Percentiles rank a stretch among this genome's conserved stretches.
These are phyloP conservation scores for Agriopis aurantiaria DNA, from an alignment of 2,888 invertebrate genomes.

Conservation along the genomic window DNA sequence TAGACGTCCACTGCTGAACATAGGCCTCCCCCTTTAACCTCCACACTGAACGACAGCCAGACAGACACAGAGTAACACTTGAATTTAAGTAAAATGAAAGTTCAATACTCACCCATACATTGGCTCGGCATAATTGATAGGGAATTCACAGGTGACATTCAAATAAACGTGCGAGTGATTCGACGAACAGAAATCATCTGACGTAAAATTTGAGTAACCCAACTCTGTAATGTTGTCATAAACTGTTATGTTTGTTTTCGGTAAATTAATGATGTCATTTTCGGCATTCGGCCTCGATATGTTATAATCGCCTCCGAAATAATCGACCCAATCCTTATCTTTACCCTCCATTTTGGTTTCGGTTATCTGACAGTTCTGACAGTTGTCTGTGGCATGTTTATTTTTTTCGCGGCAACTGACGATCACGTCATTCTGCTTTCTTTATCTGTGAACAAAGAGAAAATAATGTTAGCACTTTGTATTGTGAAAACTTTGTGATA, in stretches of 20 bases:
- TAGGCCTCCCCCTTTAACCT: too few relatives aligned
- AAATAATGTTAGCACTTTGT: conserved; percentile 19
- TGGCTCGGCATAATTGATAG: conserved; percentile 88
- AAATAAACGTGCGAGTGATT: conserved; percentile 81
- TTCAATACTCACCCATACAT: conserved; percentile 87
- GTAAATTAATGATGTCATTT: conserved; percentile 42
- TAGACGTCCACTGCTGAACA: too few relatives aligned
- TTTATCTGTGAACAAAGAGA: conserved; percentile 44
- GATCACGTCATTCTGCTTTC: conserved; percentile 39
- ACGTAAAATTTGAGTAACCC: conserved; percentile 71
- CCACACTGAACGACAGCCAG: too few relatives aligned
- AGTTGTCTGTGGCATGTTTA: conserved; percentile 47
- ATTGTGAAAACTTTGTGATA: conserved; percentile 11
- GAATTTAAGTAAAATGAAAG: not conserved
- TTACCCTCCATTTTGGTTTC: conserved; percentile 66
- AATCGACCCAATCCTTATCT: conserved; percentile 70
- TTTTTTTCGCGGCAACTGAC: conserved; percentile 29
- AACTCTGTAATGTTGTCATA: conserved; percentile 63
- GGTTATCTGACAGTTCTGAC: conserved; percentile 62
- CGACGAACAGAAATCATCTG: conserved; percentile 75
- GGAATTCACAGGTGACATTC: conserved; percentile 89
- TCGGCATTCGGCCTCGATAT: conserved; percentile 46
- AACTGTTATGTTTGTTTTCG: conserved; percentile 60
- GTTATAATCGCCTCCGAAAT: conserved; percentile 60
- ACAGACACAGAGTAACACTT: too few relatives aligned